Evolutionary conservation across 1,140 invertebrate genomes (phyloP).

Genomic region (Lepidostoma basale): DNA sequence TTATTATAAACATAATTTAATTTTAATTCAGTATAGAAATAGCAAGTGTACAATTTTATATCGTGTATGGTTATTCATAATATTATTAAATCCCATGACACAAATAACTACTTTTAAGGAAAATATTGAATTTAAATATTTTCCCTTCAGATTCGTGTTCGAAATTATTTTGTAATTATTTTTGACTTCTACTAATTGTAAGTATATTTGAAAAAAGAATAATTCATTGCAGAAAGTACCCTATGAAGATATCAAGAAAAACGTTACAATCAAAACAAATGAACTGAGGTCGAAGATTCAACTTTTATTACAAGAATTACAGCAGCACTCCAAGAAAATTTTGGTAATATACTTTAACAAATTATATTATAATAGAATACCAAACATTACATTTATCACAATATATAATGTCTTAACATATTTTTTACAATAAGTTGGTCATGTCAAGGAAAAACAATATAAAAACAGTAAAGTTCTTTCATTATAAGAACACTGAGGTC

Average conservation of each 20-base stretch:
- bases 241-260: constrained; percentile 48
- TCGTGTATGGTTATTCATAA: neutral
- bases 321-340: constrained; percentile 53
- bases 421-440: neutral
- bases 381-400: neutral
- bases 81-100: neutral
- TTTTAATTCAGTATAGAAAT: too few relatives aligned
- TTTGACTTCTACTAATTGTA: neutral
- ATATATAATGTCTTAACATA: neutral
- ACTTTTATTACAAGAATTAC: constrained; percentile 52
- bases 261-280: constrained; percentile 51
- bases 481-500: too few relatives aligned
- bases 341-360: constrained; percentile 49
- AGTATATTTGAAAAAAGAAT: constrained; percentile 1
- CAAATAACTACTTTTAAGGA: constrained; percentile 46
- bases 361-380: neutral
- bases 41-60: neutral
- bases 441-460: neutral
- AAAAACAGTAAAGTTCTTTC: neutral
- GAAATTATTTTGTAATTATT: neutral
- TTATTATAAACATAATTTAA: too few relatives aligned
- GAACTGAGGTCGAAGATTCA: constrained; percentile 49
- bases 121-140: constrained; percentile 44
- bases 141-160: neutral
- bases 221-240: constrained; percentile 50